These are phyloP conservation scores for Xanthorhoe spadicearia DNA, from an alignment of 2,888 invertebrate genomes.

Conservation along the genomic window DNA sequence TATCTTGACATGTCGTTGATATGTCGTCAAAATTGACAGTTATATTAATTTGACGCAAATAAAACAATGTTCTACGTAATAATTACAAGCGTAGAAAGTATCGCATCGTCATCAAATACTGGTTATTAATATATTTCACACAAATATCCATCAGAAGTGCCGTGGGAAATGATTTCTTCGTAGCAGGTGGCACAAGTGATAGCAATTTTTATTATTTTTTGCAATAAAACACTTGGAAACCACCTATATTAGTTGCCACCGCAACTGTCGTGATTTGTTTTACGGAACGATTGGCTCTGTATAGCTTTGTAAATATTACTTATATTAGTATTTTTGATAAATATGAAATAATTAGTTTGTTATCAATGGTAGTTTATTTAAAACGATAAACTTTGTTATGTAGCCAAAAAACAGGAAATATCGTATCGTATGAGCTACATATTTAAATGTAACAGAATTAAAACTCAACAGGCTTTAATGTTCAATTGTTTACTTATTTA, in stretches of 20 bases:
- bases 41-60: conserved; percentile 31
- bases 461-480: no score
- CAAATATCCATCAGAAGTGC: conserved; percentile 28
- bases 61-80: conserved; percentile 9
- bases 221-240: conserved; percentile 40
- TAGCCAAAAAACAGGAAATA: neutral
- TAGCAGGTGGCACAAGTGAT: conserved; percentile 43
- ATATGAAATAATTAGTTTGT: neutral
- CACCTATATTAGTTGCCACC: conserved; percentile 36
- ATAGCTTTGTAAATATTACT: conserved; percentile 38
- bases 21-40: conserved; percentile 36
- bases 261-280: conserved; percentile 36
- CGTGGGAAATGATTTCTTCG: conserved; percentile 40
- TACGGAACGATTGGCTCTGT: conserved; percentile 32
- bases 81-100: conserved; percentile 1
- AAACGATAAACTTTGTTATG: no score
- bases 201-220: conserved; percentile 47
- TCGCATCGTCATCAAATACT: conserved; percentile 2
- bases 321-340: conserved; percentile 4
- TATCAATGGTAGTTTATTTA: neutral
- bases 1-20: conserved; percentile 46
- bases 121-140: conserved; percentile 26
- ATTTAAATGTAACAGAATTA: no score
- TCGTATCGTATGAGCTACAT: no score
- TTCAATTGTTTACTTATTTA: no score